Evolutionary conservation across 2,113 vertebrate species (phyloP), one percentile per base, ranked within the genome.

Genomic region (Alexandromys fortis): DNA sequence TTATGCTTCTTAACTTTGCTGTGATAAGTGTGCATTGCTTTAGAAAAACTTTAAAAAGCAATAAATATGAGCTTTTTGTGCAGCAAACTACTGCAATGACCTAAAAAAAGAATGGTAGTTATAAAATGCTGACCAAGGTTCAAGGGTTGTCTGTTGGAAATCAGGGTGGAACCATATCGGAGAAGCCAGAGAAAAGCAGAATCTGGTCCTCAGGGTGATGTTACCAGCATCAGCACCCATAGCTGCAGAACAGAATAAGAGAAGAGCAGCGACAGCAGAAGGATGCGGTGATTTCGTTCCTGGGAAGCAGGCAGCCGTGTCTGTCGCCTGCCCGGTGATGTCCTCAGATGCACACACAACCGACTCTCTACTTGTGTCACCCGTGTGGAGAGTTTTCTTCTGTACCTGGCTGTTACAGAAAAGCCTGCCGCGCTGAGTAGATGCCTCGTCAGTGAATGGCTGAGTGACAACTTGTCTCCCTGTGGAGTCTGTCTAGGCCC

Each of bases 1-100:
- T 17, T 73, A 5, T 21, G 81, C 81, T 93, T 97, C 95, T 78
- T 38, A 96, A n/a, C 35, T 49, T 94, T 89, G 73, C 38, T 67
- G 6, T 5, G 86, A 10, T 47, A 89, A 63, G 14, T 58, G 13
- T 63, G 7, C 70, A n/a, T 92, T 87, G 77, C 9, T 12, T 78
- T 79, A 90, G 35, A 45, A 38, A 89, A 67, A 35, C 61, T 35
- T 92, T 90, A 86, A 90, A 90, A 90, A 86, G 28, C 11, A 92
- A 90, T 79, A 92, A 73, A 70, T 77, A 28, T 26, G 26, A 65
- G 26, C 63, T 28, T 63, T 61, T 67, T 67, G 5, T 3, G 19
- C 90, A 92, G 35, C 47, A 63, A 42, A 90, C 55, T 35, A 77
- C 58, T 49, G 83, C 28, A 61, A 22, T 49, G 42, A 24, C 81